Evolutionary conservation across 1,140 invertebrate genomes (phyloP), one percentile per base, ranked within the genome.

Genomic region (Philotrypesis tridentata): DNA sequence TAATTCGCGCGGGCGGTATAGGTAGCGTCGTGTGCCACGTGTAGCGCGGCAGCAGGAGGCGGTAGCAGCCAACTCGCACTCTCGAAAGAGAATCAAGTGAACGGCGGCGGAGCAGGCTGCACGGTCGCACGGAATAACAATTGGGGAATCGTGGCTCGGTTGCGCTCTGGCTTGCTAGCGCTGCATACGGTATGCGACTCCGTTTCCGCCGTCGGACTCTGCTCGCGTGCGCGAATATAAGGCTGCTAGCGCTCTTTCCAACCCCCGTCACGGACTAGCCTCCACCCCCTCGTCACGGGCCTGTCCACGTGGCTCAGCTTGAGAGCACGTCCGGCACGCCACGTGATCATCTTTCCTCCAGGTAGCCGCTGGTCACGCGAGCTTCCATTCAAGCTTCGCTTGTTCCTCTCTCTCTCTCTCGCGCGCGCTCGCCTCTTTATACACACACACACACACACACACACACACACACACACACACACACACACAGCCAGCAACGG

Each of bases 91-190:
- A 61, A n/a, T 55, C 48, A 17, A 55, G 17, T n/a, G 43, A 31
- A 21, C 23, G 4, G 4, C 23, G 83, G 83, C 83, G 84, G 73
- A 55, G 73, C 67, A 68, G 74, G 82, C n/a, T n/a, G 3, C 31
- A 17, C 8, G 43, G 33, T 48, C 70, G 75, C 74, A 82, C 61
- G 86, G 87, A 87, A 87, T 87, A 87, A 87, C 87, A 87, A 87
- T 87, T 82, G 84, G 82, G 73, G 83, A 84, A 70, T 83, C 83
- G 84, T 80, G 68, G 74, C 40, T 43, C 12, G n/a, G n/a, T n/a
- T n/a, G n/a, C n/a, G n/a, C n/a, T n/a, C n/a, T n/a, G n/a, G 40
- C 40, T 43, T 5, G 48, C 17, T 55, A 21, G 78, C 74, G 75
- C 17, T 82, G 81, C 75, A 82, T 79, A 82, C 75, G 79, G 79